Evolutionary conservation across 2,888 invertebrate species (phyloP), one percentile per base, ranked within the genome.

Genomic region (Eristalis pertinax): DNA sequence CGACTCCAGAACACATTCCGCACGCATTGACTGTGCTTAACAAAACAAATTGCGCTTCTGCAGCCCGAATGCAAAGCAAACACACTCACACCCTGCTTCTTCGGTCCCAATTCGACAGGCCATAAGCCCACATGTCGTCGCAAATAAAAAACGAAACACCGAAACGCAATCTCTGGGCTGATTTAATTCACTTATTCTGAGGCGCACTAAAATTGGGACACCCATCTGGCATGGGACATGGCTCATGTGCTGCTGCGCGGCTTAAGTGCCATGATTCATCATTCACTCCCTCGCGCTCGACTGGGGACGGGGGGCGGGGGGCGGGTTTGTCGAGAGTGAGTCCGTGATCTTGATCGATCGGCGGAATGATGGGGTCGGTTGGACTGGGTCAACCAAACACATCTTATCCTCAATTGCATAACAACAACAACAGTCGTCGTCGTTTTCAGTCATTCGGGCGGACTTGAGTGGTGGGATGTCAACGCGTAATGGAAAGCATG

Each of bases 321-420:
- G n/a, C n/a, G n/a, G n/a, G n/a, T n/a, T n/a, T n/a, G n/a, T n/a
- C 43, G 7, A 7, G 5, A 10, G 60, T 2, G 43, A 68, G 62
- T 56, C 73, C 80, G 29, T 80, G 80, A 74, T 73, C 74, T 80
- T 80, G 74, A 81, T 81, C 68, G 68, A 81, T 81, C 56, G 56
- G 22, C 72, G 13, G 69, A 10, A 24, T 64, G 70, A 78, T 56
- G 72, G 43, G 58, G 58, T 15, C 38, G 56, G 65, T 13, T 65
- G 68, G 68, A 79, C 67, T 80, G 67, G 79, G 79, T 80, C 79
- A 81, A 81, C 74, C n/a, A 19, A 73, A 70, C 26, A 32, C 74
- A 80, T 68, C 76, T 67, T 68, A 62, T 68, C 76, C 62, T 68
- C 58, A 29, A 74, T 68, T 63, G 38, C 50, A 74, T 74, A 73